Evolutionary conservation across 2,888 invertebrate genomes (phyloP).

Genomic region (Lepidocyrtinus sp.): DNA sequence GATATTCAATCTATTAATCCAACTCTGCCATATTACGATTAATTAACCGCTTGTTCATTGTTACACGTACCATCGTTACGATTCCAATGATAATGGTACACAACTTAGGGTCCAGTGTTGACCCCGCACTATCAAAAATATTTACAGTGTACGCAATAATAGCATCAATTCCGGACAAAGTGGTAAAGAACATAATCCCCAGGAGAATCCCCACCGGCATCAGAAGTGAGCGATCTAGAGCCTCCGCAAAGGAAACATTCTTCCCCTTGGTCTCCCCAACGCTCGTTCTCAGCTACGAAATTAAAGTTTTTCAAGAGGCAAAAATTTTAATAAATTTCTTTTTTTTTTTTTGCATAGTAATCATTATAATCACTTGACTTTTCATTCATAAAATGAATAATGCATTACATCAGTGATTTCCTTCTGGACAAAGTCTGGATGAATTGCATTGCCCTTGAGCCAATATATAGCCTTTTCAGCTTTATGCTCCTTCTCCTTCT

Average conservation of each 20-base stretch:
- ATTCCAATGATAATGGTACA: constrained; percentile 66
- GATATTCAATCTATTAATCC: too few relatives aligned
- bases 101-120: constrained; percentile 58
- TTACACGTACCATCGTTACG: constrained; percentile 65
- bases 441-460: constrained; percentile 61
- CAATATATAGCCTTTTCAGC: constrained; percentile 65
- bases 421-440: constrained; percentile 54
- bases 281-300: constrained; percentile 60
- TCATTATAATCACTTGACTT: too few relatives aligned
- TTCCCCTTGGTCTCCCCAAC: constrained; percentile 57
- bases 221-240: constrained; percentile 45
- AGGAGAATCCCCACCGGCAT: constrained; percentile 63
- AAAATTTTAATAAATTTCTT: too few relatives aligned
- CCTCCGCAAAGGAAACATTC: constrained; percentile 52
- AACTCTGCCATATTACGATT: too few relatives aligned
- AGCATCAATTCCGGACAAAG: constrained; percentile 65
- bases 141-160: constrained; percentile 64
- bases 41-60: too few relatives aligned
- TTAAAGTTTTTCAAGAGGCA: too few relatives aligned
- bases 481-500: constrained; percentile 56
- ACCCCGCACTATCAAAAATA: constrained; percentile 64
- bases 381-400: too few relatives aligned
- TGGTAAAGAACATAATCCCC: constrained; percentile 64
- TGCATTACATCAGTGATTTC: constrained; percentile 53
- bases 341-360: too few relatives aligned